A percentile compares a stretch with the other conserved stretches of the same genome.
Conservation (phyloP, 2,113 vertebrate species). For the Coryphaenoides rupestris region DNA sequence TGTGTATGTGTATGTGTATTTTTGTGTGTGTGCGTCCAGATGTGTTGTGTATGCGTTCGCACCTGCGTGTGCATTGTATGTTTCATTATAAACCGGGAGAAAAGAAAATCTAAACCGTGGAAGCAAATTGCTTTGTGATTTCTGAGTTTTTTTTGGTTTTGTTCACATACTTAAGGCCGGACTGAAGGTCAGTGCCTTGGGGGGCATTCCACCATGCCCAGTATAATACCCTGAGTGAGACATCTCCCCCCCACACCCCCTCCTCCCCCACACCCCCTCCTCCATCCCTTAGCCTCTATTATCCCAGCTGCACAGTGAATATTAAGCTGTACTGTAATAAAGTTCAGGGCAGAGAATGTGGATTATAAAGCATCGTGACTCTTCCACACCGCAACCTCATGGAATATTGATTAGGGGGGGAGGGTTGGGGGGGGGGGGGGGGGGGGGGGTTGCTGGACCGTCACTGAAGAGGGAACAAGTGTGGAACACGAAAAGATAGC, state of each 20-base stretch:
- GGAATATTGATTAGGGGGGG: too few relatives aligned
- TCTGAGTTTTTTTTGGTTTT: too few relatives aligned
- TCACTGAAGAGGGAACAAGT: too few relatives aligned
- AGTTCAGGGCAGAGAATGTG: background rate
- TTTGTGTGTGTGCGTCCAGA: background rate
- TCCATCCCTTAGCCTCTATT: constrained; percentile 11
- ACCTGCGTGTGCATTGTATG: too few relatives aligned
- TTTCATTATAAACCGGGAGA: background rate
- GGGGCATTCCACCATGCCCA: constrained; percentile 6
- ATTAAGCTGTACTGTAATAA: background rate
- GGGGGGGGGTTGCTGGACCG: too few relatives aligned
- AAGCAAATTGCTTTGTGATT: background rate
- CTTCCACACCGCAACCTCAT: too few relatives aligned
- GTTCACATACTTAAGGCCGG: constrained; percentile 1
- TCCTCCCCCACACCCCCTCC: background rate
- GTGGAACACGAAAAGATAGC: too few relatives aligned
- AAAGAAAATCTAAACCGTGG: background rate
- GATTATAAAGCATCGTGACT: too few relatives aligned
- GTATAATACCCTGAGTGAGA: constrained; percentile 19
- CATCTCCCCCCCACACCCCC: background rate
- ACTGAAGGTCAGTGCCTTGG: constrained; percentile 39
- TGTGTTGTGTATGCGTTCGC: background rate
- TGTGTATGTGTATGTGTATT: background rate
- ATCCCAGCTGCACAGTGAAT: background rate
- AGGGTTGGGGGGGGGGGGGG: too few relatives aligned